These are phyloP conservation scores for Xiphorhynchus elegans DNA, from an alignment of 2,113 vertebrate species.

Conservation along the genomic window DNA sequence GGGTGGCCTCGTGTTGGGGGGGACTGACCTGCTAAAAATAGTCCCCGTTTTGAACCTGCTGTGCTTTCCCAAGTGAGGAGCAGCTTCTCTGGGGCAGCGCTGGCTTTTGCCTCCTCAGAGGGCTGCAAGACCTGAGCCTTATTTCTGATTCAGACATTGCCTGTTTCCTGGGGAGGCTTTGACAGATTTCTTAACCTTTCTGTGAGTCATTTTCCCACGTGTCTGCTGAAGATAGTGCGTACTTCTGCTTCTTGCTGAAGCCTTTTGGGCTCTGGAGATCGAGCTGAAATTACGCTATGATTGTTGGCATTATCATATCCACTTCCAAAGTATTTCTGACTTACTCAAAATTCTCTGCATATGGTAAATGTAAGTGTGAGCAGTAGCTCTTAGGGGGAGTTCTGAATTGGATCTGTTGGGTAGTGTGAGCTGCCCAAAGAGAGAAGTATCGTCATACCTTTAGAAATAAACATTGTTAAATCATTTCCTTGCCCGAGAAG, in stretches of 20 bases:
- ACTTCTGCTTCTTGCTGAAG: slow-evolving; percentile 13
- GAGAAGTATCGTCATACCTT: not conserved
- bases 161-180: slow-evolving; percentile 28
- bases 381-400: not conserved
- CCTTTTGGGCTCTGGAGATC: not conserved
- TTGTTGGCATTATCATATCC: not conserved
- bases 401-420: not conserved
- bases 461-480: slow-evolving; percentile 16
- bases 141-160: slow-evolving; percentile 25
- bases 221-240: not conserved
- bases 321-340: not conserved
- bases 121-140: not conserved
- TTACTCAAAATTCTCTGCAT: not conserved
- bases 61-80: not conserved
- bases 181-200: slow-evolving; percentile 54
- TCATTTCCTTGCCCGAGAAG: not conserved
- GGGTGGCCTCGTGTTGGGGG: not conserved
- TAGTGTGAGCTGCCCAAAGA: not conserved
- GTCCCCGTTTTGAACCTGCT: not conserved
- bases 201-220: slow-evolving; percentile 40
- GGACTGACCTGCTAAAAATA: slow-evolving; percentile 42
- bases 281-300: not conserved
- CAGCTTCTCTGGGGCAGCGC: not conserved
- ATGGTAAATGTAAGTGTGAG: not conserved
- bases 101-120: not conserved